Percentiles rank a stretch among this genome's conserved stretches.
Conservation (phyloP, 2,113 vertebrate genomes). For the Crotalus viridis region DNA sequence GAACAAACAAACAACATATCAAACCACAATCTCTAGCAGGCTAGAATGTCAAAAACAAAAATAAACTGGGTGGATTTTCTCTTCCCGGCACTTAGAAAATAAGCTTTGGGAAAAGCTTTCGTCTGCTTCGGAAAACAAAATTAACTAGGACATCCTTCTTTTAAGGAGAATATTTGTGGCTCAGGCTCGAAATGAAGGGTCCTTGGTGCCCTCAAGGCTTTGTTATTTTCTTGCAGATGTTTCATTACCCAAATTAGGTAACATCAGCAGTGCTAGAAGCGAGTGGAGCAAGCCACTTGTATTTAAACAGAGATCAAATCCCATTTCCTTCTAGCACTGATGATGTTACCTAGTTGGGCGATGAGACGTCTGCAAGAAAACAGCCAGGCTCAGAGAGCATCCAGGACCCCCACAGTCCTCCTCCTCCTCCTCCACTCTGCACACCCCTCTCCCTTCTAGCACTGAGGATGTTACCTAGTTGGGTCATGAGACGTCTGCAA, state of each 20-base stretch:
- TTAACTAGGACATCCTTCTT: neutral
- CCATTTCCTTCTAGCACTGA: too few relatives aligned
- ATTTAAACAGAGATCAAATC: neutral
- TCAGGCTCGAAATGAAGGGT: neutral
- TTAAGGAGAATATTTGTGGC: neutral
- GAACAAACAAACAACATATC: slow-evolving; percentile 11
- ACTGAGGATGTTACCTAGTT: too few relatives aligned
- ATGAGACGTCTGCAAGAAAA: too few relatives aligned
- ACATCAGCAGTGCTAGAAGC: neutral
- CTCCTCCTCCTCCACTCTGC: too few relatives aligned
- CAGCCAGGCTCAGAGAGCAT: too few relatives aligned
- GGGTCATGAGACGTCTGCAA: too few relatives aligned
- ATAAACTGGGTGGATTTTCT: slow-evolving; percentile 5
- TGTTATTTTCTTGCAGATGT: neutral
- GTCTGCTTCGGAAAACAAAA: neutral
- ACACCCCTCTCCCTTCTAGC: too few relatives aligned
- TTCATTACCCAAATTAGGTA: neutral
- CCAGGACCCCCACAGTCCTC: too few relatives aligned
- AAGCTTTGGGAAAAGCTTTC: neutral
- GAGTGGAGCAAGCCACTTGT: neutral
- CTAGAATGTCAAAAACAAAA: neutral
- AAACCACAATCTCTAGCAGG: slow-evolving; percentile 1
- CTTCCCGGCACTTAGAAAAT: neutral
- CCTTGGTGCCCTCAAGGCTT: neutral
- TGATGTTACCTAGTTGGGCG: too few relatives aligned